Conservation (phyloP, 2,888 invertebrate species). For the Lymantria monacha region DNA sequence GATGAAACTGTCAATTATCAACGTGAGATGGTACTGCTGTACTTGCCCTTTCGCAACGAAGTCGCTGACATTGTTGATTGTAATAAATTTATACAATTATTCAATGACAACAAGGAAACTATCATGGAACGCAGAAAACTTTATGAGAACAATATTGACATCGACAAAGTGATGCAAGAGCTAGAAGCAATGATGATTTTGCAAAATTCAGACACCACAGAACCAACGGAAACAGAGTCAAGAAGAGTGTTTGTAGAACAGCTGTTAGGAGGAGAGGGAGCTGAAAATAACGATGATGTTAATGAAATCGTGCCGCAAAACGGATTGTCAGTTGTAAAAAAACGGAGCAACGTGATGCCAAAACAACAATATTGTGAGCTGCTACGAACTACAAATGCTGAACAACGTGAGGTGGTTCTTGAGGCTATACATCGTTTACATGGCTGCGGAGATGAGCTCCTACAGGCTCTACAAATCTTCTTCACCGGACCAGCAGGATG, state of each 20-base stretch:
- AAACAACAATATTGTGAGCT: not conserved
- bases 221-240: slow-evolving; percentile 21
- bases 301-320: not conserved
- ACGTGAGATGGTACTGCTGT: slow-evolving; percentile 47
- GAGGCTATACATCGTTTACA: no score
- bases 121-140: slow-evolving; percentile 32
- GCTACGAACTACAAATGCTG: no score
- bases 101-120: slow-evolving; percentile 25
- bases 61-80: slow-evolving; percentile 29
- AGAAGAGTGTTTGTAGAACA: not conserved
- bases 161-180: slow-evolving; percentile 41
- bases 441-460: slow-evolving; percentile 20
- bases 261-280: not conserved
- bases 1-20: slow-evolving; percentile 42
- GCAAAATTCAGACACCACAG: slow-evolving; percentile 19
- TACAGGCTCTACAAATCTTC: slow-evolving; percentile 14
- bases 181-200: slow-evolving; percentile 39
- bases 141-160: slow-evolving; percentile 21
- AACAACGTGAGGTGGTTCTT: no score
- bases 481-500: slow-evolving; percentile 19
- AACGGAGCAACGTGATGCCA: slow-evolving; percentile 3
- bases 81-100: slow-evolving; percentile 32
- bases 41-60: slow-evolving; percentile 47
- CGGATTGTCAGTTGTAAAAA: slow-evolving; percentile 17
- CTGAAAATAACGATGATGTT: not conserved